Evolutionary conservation across 2,113 vertebrate genomes (phyloP), one percentile per base, ranked within the genome.

Genomic region (Carollia perspicillata): DNA sequence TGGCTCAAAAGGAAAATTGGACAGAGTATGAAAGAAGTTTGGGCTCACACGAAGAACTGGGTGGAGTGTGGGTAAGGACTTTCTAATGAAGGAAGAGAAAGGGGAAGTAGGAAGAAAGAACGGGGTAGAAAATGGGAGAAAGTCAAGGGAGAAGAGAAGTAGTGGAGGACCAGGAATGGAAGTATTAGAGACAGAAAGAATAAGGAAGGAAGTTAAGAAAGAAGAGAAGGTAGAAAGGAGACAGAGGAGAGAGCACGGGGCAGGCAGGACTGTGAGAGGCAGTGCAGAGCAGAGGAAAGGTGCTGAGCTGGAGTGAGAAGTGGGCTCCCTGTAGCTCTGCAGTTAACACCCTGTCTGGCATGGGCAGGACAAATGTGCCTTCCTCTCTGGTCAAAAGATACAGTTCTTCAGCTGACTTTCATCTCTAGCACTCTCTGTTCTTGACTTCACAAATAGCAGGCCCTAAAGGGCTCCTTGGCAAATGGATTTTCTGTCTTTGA

Each of bases 401-500:
- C 65, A 26, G 26, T 66, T 80, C 83, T 68, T 79, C 74, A 49
- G 49, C 35, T 40, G 47, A 55, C 47, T 79, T 92, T 89, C 14
- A 40, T 89, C 66, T 81, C n/a, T n/a, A 75, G 26, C 7, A 9
- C 6, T 93, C 26, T 88, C n/a, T 94, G 17, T 77, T 68, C 90
- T 83, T 83, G 22, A 81, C 83, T 93, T 94, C 37, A 78, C 65
- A 95, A 93, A 81, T 37, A 95, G 72, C 72, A 81, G n/a, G 47
- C 83, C 60, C 35, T 83, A 66, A 95, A 89, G 51, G 63, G 35
- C 74, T 89, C 49, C 60, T 44, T 92, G 88, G 90, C 86, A 97
- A 95, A 95, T 93, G 93, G 90, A 92, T 95, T 97, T 95, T 97
- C 79, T 94, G 68, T 96, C 90, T 94, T 55, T 20, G 79, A 87